Percentiles rank a stretch among this genome's conserved stretches.
These are phyloP conservation scores for Microplitis demolitor DNA, from an alignment of 1,140 invertebrate species.

Conservation along the genomic window DNA sequence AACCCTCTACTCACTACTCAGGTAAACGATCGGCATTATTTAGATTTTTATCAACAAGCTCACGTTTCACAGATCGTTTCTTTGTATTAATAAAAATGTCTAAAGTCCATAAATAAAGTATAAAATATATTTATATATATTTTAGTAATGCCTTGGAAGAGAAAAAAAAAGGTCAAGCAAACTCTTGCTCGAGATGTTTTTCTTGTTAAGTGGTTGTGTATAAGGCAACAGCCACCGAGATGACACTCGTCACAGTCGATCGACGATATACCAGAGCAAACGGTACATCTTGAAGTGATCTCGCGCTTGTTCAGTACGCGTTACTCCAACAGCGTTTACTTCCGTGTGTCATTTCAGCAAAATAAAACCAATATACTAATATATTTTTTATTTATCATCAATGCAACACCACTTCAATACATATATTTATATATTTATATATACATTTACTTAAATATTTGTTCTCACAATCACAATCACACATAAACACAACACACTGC, in stretches of 20 bases:
- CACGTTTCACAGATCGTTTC: conserved; percentile 22
- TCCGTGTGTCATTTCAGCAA: conserved; percentile 10
- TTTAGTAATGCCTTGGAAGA: too few relatives aligned
- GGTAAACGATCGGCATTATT: neutral
- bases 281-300: conserved; percentile 28
- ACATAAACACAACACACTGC: neutral
- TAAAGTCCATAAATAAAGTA: conserved; percentile 6
- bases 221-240: conserved; percentile 17
- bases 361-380: neutral
- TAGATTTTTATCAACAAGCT: neutral
- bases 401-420: neutral
- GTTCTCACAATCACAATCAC: neutral
- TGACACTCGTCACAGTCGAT: conserved; percentile 31
- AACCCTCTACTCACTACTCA: too few relatives aligned
- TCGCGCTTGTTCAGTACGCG: neutral
- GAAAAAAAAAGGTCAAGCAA: too few relatives aligned
- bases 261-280: conserved; percentile 15
- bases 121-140: too few relatives aligned
- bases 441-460: neutral
- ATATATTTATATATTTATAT: neutral
- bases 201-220: neutral
- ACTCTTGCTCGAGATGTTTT: too few relatives aligned
- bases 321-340: neutral
- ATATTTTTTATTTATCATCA: neutral
- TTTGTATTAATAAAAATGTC: too few relatives aligned